Evolutionary conservation across 1,140 invertebrate genomes (phyloP).

Genomic region (Zelostemma sp.): DNA sequence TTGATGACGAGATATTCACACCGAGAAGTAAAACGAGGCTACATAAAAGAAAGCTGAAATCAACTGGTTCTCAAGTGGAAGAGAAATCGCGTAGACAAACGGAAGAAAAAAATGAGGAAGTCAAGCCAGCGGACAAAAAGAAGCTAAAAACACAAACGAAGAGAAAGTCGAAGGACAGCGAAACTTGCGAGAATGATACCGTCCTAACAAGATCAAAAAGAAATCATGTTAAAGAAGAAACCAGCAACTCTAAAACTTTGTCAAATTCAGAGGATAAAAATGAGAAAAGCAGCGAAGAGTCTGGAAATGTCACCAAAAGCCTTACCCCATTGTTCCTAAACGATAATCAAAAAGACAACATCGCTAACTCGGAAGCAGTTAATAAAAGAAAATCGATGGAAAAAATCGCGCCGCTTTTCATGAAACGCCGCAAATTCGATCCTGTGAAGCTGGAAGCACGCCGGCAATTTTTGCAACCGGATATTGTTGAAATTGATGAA

Average conservation of each 20-base stretch:
- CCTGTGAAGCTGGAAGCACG: conserved; percentile 50
- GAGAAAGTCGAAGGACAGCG: conserved; percentile 9
- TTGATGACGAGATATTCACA: conserved; percentile 44
- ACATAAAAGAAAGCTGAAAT: conserved; percentile 15
- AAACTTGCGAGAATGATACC: too few species aligned
- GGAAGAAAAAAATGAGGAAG: not conserved
- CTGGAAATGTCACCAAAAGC: too few species aligned
- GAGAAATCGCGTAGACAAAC: not conserved
- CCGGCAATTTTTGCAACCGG: conserved; percentile 57
- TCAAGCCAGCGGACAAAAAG: not conserved
- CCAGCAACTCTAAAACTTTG: too few species aligned
- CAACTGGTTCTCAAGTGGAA: not conserved
- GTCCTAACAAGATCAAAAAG: too few species aligned
- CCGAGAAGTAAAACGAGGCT: conserved; percentile 23
- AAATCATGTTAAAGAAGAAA: too few species aligned
- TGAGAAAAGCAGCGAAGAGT: too few species aligned
- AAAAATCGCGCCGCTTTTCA: conserved; percentile 66
- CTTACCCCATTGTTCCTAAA: too few species aligned
- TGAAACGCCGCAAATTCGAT: conserved; percentile 60
- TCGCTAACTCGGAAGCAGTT: too few species aligned
- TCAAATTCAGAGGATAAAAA: too few species aligned
- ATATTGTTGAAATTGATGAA: conserved; percentile 47
- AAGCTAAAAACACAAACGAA: not conserved
- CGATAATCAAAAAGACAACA: too few species aligned
- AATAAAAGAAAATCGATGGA: conserved; percentile 50